Evolutionary conservation across 2,113 vertebrate species (phyloP).

Genomic region (Istiophorus platypterus): DNA sequence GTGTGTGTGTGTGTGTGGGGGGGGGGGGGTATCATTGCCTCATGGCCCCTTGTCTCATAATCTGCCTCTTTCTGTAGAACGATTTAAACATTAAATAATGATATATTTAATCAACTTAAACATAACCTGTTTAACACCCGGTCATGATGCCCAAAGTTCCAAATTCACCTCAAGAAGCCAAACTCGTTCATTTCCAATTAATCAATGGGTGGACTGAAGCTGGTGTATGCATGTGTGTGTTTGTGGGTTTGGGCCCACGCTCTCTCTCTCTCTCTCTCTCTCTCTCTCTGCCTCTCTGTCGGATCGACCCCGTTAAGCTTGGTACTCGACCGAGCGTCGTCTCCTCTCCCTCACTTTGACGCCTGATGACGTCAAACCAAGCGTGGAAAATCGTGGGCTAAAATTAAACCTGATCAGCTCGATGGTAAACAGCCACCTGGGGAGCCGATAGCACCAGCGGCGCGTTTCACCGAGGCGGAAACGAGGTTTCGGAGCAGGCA

Average conservation of each 20-base stretch:
- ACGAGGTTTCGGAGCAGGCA: background rate
- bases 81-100: background rate
- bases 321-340: constrained; percentile 13
- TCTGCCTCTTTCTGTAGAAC: background rate
- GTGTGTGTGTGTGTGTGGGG: no score
- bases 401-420: constrained; percentile 66
- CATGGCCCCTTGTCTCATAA: background rate
- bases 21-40: background rate
- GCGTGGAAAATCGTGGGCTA: constrained; percentile 56
- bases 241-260: no score
- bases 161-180: background rate
- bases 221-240: no score
- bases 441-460: constrained; percentile 15
- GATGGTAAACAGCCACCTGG: constrained; percentile 47
- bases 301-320: background rate
- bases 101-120: background rate
- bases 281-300: background rate
- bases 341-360: constrained; percentile 43
- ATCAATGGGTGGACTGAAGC: background rate
- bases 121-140: background rate
- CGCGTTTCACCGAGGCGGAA: constrained; percentile 20
- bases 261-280: background rate
- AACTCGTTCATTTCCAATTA: background rate
- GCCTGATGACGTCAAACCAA: constrained; percentile 70
- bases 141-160: background rate